A percentile compares a stretch with the other conserved stretches of the same genome.
phyloP scores from a whole-genome alignment of 1,140 invertebrate species.

The Megathymus violae region DNA sequence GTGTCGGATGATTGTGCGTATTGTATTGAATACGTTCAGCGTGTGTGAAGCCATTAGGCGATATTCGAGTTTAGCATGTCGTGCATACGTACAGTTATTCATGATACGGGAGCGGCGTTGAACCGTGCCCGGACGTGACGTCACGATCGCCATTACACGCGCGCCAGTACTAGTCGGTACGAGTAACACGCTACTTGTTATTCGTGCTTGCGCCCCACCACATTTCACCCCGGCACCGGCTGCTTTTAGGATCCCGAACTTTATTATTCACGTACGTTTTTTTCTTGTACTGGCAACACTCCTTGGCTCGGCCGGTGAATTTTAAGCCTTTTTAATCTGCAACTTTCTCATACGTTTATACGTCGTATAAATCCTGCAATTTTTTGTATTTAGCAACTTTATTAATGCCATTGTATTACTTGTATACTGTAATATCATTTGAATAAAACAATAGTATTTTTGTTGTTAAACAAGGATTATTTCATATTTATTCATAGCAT shows the following conservation, averaged over 20 bases:
- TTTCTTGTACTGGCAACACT: conserved; percentile 41
- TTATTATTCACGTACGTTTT: conserved; percentile 56
- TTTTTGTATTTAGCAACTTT: too few species aligned
- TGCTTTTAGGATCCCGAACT: conserved; percentile 56
- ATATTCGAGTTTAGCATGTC: conserved; percentile 43
- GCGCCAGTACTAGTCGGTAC: conserved; percentile 34
- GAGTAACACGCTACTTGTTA: conserved; percentile 52
- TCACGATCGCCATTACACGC: conserved; percentile 59
- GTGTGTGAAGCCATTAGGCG: conserved; percentile 28
- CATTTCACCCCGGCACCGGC: conserved; percentile 59
- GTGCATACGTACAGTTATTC: conserved; percentile 47
- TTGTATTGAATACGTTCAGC: conserved; percentile 12
- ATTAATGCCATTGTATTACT: too few species aligned
- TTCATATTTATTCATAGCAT: background rate
- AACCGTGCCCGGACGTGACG: conserved; percentile 58
- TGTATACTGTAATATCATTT: too few species aligned
- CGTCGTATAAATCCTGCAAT: background rate
- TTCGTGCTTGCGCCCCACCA: conserved; percentile 51
- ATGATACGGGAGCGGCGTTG: conserved; percentile 49
- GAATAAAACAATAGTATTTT: too few species aligned
- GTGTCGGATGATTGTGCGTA: conserved; percentile 10
- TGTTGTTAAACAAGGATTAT: background rate
- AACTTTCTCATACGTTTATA: background rate
- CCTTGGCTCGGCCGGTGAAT: conserved; percentile 38
- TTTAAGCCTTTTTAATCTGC: conserved; percentile 26